Evolutionary conservation across 2,113 vertebrate species (phyloP).

Genomic region (Zapus hudsonius): DNA sequence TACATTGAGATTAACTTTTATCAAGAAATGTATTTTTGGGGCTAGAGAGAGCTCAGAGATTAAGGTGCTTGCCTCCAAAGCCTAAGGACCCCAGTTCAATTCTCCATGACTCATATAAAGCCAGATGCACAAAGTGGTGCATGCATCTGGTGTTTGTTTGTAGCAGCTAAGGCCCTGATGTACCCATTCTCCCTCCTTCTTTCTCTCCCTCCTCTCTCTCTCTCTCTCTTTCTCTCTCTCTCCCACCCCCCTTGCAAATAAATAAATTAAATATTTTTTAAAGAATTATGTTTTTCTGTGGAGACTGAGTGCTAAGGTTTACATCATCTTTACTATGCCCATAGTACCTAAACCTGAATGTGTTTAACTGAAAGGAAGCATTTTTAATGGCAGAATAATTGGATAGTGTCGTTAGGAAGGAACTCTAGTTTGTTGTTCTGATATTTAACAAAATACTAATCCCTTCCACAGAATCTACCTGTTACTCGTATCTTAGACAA

Average conservation of each 20-base stretch:
- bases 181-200: too few species aligned
- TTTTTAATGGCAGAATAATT: constrained; percentile 34
- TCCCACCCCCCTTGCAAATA: too few species aligned
- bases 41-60: too few species aligned
- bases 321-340: not conserved
- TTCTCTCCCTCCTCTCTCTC: too few species aligned
- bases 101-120: too few species aligned
- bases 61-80: too few species aligned
- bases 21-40: constrained; percentile 18
- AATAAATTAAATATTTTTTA: too few species aligned
- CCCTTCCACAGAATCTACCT: constrained; percentile 91
- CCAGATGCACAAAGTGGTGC: too few species aligned
- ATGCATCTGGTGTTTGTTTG: too few species aligned
- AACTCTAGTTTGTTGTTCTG: constrained; percentile 12
- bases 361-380: constrained; percentile 39
- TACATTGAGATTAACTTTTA: not conserved
- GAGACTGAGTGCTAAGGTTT: not conserved
- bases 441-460: constrained; percentile 63
- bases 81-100: too few species aligned
- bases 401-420: not conserved
- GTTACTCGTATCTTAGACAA: constrained; percentile 95
- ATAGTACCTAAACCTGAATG: constrained; percentile 29
- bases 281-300: not conserved
- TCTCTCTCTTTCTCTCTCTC: too few species aligned
- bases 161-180: too few species aligned